phyloP scores from a whole-genome alignment of 2,888 invertebrate species.

The Orthonychiurus folsomi region DNA sequence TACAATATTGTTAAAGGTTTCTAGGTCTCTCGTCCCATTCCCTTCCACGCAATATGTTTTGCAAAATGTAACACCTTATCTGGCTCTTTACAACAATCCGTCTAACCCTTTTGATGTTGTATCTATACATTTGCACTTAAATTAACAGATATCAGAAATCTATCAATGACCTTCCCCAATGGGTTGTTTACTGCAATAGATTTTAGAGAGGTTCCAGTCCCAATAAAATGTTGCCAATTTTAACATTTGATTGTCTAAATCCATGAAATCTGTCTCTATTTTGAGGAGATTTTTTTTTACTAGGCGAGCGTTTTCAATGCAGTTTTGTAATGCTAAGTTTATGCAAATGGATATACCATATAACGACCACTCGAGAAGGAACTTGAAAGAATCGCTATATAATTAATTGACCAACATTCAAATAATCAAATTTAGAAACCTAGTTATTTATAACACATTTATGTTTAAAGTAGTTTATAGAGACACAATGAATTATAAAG shows the following conservation, averaged over 20 bases:
- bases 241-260: background rate
- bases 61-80: background rate
- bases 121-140: background rate
- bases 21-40: slow-evolving; percentile 47
- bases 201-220: background rate
- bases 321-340: no score
- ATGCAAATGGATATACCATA: no score
- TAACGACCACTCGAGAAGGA: no score
- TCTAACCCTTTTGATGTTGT: background rate
- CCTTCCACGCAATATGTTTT: background rate
- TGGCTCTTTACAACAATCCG: background rate
- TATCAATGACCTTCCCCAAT: background rate
- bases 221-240: background rate
- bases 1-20: slow-evolving; percentile 83
- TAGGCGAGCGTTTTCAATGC: no score
- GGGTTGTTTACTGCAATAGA: no score
- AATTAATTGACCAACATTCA: no score
- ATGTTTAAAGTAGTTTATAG: no score
- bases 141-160: background rate
- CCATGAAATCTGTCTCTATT: background rate
- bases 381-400: no score
- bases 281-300: background rate
- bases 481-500: no score
- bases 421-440: no score
- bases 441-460: no score